Base-by-base conservation (phyloP, 2,888 invertebrate species). In the Microctonus hyperodae region DNA sequence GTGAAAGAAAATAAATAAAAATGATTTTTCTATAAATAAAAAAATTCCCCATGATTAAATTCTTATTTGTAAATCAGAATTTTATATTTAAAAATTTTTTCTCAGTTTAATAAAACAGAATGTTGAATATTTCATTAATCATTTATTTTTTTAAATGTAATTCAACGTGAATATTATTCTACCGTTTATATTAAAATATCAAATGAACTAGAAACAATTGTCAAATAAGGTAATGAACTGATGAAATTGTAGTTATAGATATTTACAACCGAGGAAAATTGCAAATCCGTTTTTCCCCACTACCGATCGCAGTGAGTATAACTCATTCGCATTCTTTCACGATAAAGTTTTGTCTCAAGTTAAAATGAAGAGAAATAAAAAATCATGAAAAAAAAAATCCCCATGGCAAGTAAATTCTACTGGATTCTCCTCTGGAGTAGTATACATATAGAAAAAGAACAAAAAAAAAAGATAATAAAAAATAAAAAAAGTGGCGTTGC, bases 381-480 rank as follows among this genome's bases (percentile, higher is more conserved):
- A 25, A n/a, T 16, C 28, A 22, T 23, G 23, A 23, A 25, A n/a
- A 2, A 37, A 28, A 6, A 58, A 50, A 57, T n/a, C n/a, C n/a
- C 59, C 44, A 59, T 28, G 48, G 16, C 13, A 25, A 48, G 28
- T 59, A 59, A 59, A 51, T 51, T 51, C n/a, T 28, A 11, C 25
- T 51, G 51, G 51, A n/a, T 51, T 25, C 25, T 51, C 44, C 53
- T 51, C 53, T 2, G 33, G 35, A 22, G 33, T n/a, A n/a, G n/a
- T n/a, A n/a, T 70, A 63, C 67, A 71, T 67, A 58, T 56, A 51
- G 53, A 58, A 66, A 31, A 61, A 37, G 56, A 55, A 64, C 56
- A 51, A 56, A 58, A 66, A 31, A 61, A 37, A 60, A 55, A 64
- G n/a, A n/a, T n/a, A n/a, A n/a, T n/a, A n/a, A n/a, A n/a, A n/a